phyloP scores from a whole-genome alignment of 2,888 invertebrate genomes.

The Aleiodes alternator region DNA sequence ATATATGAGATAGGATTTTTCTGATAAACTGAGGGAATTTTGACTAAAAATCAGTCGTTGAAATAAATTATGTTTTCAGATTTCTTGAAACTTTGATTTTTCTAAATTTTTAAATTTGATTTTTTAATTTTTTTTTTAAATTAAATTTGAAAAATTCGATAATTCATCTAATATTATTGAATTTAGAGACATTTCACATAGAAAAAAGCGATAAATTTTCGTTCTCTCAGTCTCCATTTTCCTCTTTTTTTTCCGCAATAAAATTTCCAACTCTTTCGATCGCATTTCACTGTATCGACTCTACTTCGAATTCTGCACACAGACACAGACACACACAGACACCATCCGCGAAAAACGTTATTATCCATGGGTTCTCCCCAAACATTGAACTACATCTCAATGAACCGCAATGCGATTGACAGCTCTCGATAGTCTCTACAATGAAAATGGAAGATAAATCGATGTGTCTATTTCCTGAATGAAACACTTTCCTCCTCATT shows the following conservation, averaged over 20 bases:
- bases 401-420: constrained; percentile 62
- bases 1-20: too few species aligned
- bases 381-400: constrained; percentile 59
- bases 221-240: too few species aligned
- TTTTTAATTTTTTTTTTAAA: too few species aligned
- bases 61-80: too few species aligned
- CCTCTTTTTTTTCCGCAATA: background rate
- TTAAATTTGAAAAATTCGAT: too few species aligned
- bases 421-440: constrained; percentile 40
- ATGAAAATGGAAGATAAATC: constrained; percentile 45
- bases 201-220: too few species aligned
- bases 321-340: background rate
- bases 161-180: too few species aligned
- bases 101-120: too few species aligned
- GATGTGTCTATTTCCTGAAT: constrained; percentile 44
- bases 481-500: constrained; percentile 22
- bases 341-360: background rate
- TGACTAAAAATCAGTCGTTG: too few species aligned
- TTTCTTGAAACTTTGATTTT: too few species aligned
- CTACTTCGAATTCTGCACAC: background rate
- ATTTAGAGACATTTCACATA: too few species aligned
- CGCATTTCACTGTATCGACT: constrained; percentile 16
- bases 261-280: background rate
- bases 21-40: too few species aligned
- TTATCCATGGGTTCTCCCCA: constrained; percentile 20